Percentiles rank a stretch among this genome's conserved stretches.
These are phyloP conservation scores for Morinoia aosen DNA, from an alignment of 2,888 invertebrate species.

Conservation along the genomic window DNA sequence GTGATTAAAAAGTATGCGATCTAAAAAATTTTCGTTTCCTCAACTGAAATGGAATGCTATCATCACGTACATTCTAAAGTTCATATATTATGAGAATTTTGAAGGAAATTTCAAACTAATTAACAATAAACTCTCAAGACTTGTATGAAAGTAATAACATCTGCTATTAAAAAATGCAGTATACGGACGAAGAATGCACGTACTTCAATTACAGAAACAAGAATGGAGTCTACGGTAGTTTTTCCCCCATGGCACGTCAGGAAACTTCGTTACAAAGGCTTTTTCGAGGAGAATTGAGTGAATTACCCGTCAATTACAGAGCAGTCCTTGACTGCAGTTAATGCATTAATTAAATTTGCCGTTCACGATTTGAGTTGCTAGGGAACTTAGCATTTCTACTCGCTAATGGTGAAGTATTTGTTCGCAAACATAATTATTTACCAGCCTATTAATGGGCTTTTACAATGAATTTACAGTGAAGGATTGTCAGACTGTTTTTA, in stretches of 20 bases:
- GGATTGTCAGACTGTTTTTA: not conserved
- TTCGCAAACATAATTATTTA: not conserved
- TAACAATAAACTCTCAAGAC: too few species aligned
- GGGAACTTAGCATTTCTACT: not conserved
- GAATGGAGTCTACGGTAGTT: not conserved
- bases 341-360: not conserved
- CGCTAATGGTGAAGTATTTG: not conserved
- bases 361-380: not conserved
- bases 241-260: not conserved
- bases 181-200: not conserved
- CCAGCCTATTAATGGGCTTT: not conserved
- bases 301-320: not conserved
- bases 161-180: not conserved
- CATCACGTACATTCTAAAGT: not conserved
- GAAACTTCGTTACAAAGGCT: not conserved
- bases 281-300: not conserved
- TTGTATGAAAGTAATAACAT: not conserved
- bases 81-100: not conserved
- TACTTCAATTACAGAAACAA: not conserved
- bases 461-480: not conserved
- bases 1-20: not conserved
- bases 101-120: not conserved
- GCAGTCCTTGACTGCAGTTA: not conserved
- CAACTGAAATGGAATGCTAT: too few species aligned
- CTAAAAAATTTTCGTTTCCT: too few species aligned